Conservation (phyloP, 2,113 vertebrate species). For the Saccopteryx leptura region DNA sequence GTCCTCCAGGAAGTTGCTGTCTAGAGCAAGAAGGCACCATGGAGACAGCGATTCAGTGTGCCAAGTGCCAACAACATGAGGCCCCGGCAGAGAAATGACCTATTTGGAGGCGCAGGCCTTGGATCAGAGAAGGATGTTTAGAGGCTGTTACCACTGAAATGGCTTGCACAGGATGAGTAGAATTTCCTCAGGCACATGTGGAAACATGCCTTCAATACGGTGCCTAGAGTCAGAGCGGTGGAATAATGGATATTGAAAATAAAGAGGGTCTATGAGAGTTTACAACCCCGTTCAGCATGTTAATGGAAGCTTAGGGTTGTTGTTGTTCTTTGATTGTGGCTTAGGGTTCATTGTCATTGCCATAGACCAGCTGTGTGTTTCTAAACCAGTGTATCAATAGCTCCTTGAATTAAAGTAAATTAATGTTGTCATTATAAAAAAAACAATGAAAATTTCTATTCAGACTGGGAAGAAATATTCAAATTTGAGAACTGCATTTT, state of each 20-base stretch:
- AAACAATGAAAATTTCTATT: constrained; percentile 28
- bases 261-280: neutral
- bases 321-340: neutral
- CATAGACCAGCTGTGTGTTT: neutral
- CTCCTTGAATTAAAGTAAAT: neutral
- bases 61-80: neutral
- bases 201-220: neutral
- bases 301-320: neutral
- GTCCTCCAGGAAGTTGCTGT: neutral
- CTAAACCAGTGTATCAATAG: neutral
- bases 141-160: neutral
- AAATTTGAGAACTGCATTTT: constrained; percentile 53
- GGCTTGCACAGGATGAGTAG: neutral
- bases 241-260: neutral
- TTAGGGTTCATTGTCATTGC: neutral
- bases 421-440: constrained; percentile 37
- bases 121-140: neutral
- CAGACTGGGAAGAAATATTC: neutral
- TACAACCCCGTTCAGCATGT: neutral
- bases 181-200: neutral
- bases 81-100: neutral
- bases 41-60: neutral
- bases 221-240: fast-evolving
- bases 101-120: neutral
- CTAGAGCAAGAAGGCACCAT: neutral